These are phyloP conservation scores for Corythucha ciliata DNA, from an alignment of 2,888 invertebrate genomes.

Conservation along the genomic window DNA sequence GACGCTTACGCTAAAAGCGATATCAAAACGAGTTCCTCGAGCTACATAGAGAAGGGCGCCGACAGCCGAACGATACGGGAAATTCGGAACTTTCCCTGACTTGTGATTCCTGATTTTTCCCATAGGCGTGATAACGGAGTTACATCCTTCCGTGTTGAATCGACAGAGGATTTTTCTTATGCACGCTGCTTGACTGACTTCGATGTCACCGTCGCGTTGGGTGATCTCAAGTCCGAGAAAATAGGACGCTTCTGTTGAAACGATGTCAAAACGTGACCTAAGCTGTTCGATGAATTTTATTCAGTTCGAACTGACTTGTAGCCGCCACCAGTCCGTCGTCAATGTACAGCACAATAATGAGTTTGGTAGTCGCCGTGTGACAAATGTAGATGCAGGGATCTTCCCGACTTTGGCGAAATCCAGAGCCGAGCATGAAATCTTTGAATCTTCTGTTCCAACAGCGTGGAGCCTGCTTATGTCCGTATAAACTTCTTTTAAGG, in stretches of 20 bases:
- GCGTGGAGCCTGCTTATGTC: constrained; percentile 5
- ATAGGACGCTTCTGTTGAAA: background rate
- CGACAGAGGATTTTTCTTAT: background rate
- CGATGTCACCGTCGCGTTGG: background rate
- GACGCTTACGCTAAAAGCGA: constrained; percentile 12
- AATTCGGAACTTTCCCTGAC: constrained; percentile 15
- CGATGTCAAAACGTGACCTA: background rate
- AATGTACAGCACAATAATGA: background rate
- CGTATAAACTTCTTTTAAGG: background rate
- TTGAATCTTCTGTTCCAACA: background rate
- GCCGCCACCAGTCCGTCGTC: background rate
- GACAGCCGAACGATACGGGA: constrained; percentile 14
- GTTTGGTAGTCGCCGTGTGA: background rate
- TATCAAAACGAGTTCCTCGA: constrained; percentile 14
- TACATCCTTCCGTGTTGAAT: constrained; percentile 1
- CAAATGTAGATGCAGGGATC: constrained; percentile 4
- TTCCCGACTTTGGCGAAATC: background rate
- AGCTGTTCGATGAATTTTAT: background rate
- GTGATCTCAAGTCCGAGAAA: constrained; percentile 11
- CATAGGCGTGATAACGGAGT: constrained; percentile 3
- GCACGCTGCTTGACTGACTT: constrained; percentile 4
- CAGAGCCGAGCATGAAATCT: background rate
- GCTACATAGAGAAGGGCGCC: constrained; percentile 13
- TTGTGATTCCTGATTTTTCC: background rate
- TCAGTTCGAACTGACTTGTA: background rate